phyloP scores from a whole-genome alignment of 37 sponge, comb jelly and placozoan species.

The Hexactinellida sp. region DNA sequence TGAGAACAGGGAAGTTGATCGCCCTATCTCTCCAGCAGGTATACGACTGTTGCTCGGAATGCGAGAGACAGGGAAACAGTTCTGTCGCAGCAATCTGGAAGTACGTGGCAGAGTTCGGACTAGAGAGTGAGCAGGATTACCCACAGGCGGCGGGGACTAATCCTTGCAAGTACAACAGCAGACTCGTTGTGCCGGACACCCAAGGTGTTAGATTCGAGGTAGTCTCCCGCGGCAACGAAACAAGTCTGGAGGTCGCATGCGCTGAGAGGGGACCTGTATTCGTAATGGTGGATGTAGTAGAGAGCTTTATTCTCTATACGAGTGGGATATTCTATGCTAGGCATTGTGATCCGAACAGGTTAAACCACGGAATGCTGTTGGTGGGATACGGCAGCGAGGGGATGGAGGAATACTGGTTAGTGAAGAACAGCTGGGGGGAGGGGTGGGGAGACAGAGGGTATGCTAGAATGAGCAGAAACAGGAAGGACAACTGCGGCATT shows the following conservation, averaged over 20 bases:
- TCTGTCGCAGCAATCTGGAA: background rate
- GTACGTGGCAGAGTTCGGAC: background rate
- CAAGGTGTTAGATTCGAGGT: background rate
- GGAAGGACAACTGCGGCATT: background rate
- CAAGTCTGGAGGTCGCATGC: background rate
- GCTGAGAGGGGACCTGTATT: background rate
- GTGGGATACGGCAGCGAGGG: constrained; percentile 15
- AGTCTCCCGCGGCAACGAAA: background rate
- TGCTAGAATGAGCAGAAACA: background rate
- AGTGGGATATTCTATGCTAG: background rate
- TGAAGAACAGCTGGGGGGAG: constrained; percentile 30
- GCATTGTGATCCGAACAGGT: background rate
- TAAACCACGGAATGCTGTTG: background rate
- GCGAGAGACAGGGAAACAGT: background rate
- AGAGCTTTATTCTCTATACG: background rate
- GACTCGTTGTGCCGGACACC: background rate
- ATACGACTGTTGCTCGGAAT: background rate
- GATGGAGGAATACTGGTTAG: constrained; percentile 25
- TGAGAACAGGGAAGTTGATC: background rate
- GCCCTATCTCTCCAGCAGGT: background rate
- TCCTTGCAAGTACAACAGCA: constrained; percentile 7
- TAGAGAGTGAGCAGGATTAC: background rate
- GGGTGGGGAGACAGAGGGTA: background rate
- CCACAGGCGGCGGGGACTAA: background rate
- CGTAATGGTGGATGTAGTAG: background rate